Evolutionary conservation across 2,888 invertebrate genomes (phyloP), one percentile per base, ranked within the genome.

Genomic region (Eueremaeus valkanovi): DNA sequence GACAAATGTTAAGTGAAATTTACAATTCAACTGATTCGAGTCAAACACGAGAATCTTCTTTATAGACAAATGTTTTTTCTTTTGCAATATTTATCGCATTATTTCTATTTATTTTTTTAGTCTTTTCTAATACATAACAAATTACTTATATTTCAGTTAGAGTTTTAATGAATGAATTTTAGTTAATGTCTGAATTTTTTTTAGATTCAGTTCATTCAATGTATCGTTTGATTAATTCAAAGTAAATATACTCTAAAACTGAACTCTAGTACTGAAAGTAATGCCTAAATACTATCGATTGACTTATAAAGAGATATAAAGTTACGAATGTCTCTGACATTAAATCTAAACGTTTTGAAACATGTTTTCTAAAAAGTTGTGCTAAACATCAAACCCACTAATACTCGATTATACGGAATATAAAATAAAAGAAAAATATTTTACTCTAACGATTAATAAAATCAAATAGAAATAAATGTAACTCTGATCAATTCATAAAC

Each of bases 21-120:
- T 21, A 55, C 55, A 24, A 55, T 55, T 55, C 1, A 55, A 3
- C 18, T 18, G 8, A 55, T 24, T 49, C 21, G 55, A 21, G 24
- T 24, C 13, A 55, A 55, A 55, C 55, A 55, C 55, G 55, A 55
- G 55, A 55, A 55, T 24, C 21, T n/a, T n/a, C 55, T 55, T 55
- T 55, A n/a, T 24, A 55, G 21, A 55, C 21, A 55, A 55, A 55
- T 55, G 55, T 55, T 55, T 55, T n/a, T 55, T 13, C 55, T 8
- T 55, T 24, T 55, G 21, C 9, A 55, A 55, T 55, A 24, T 55
- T 55, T 55, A 55, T 49, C 36, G 36, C 16, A 11, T 49, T 16
- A 49, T 49, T 16, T 49, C 49, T 49, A n/a, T 49, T 49, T 16
- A 9, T 49, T 11, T 16, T 18, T 6, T 49, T 49, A 49, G 8